These are phyloP conservation scores for Diarsia mendica DNA, from an alignment of 2,888 invertebrate species.

Conservation along the genomic window DNA sequence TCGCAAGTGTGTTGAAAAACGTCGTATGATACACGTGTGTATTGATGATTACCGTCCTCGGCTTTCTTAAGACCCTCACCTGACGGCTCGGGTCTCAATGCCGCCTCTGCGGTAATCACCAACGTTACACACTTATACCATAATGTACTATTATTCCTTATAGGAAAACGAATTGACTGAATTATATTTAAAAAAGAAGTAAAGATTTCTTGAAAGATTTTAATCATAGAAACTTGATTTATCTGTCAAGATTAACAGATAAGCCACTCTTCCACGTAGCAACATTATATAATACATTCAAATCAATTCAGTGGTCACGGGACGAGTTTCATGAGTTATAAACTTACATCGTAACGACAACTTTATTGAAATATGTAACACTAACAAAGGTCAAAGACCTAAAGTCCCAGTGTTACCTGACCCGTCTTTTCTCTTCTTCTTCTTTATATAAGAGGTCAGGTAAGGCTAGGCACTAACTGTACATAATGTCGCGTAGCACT, in stretches of 20 bases:
- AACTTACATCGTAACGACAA: constrained; percentile 9
- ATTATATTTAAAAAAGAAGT: background rate
- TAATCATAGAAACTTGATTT: background rate
- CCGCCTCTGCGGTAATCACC: no score
- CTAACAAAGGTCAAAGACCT: background rate
- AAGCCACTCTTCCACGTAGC: background rate
- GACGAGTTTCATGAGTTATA: constrained; percentile 23
- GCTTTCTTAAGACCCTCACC: no score
- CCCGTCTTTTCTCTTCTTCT: no score
- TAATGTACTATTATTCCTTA: no score
- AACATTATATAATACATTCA: constrained; percentile 15
- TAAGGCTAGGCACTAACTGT: no score
- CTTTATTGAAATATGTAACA: background rate
- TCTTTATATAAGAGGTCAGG: no score
- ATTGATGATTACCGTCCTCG: no score
- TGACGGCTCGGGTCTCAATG: no score
- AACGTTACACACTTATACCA: no score
- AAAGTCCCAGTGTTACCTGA: no score
- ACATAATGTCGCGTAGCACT: constrained; percentile 9
- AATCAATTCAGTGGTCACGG: constrained; percentile 12
- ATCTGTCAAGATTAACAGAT: background rate
- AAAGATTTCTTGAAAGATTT: background rate
- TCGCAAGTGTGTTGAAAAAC: no score
- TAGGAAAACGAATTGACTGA: background rate
- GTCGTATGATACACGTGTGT: no score